Base-by-base conservation (phyloP, 2,113 vertebrate species). In the Ophiodon elongatus region DNA sequence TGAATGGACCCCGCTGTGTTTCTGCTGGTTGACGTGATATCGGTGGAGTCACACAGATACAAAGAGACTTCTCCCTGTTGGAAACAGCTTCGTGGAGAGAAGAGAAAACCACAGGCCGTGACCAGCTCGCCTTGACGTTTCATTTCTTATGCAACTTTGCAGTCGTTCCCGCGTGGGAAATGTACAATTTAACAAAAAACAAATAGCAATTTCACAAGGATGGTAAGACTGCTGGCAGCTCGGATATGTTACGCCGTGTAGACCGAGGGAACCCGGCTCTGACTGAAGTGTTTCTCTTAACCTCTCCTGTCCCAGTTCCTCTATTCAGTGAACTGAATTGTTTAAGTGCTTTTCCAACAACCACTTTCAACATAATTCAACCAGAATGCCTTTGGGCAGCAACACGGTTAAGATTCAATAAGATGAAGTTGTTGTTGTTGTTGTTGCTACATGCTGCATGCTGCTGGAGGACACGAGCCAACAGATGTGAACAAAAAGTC, bases 201-300 rank as follows among this genome's bases (percentile, higher is more conserved):
- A 86, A 91, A 91, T 15, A 52, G 66, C 43, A 39, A 57, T 90
- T 82, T 79, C 57, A 70, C 43, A 65, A 39, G 52, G 41, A 56
- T 10, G 29, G 66, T 33, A 5, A 27, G 19, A 54, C 60, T 60
- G 31, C 31, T 71, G 39, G 59, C 52, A 65, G 66, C 31, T 29
- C 4, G 60, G 74, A 63, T 45, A 31, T 6, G 27, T 31, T 31
- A 52, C 0, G 25, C 8, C n/a, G 33, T 27, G 54, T 23, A 23
- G 6, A 47, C 63, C 9, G 19, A 54, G 47, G 70, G 74, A 81
- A 50, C 29, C 39, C 47, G n/a, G 9, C 25, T 76, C 70, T 17
- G 57, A 6, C 57, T 29, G 4, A 74, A 59, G 35, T 11, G 60
- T 37, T 73, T 62, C 1, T n/a, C 27, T 47, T 1, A 62, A 54